Evolutionary conservation across 2,113 vertebrate species (phyloP), one percentile per base, ranked within the genome.

Genomic region (Corythaeola cristata): DNA sequence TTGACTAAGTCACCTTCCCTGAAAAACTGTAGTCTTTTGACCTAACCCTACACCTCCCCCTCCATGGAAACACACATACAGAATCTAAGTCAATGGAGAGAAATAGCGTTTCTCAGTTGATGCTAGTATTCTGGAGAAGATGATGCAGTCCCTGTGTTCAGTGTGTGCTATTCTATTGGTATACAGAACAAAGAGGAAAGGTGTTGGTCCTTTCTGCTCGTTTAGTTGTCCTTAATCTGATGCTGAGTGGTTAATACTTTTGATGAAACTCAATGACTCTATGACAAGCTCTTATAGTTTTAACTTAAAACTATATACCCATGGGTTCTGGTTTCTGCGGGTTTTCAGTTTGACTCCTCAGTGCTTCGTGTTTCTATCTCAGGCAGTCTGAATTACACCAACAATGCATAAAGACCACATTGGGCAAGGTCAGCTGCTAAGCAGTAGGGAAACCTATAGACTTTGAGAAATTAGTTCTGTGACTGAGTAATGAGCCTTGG

Each of bases 401-500:
- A 27, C 20, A 84, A 11, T 0, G 1, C 21, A 67, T 60, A 45
- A 71, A 91, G 76, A 91, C 62, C 56, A 71, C 92, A 86, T 35
- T 72, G 30, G 49, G 41, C 77, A 96, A 96, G 89, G 77, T 84
- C 94, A 91, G 52, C 37, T 90, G 76, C 64, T 92, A 64, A 90
- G 60, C 53, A 88, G 37, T 60, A 60, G 27, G 52, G 66, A 96
- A 96, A 64, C 33, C n/a, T 66, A 33, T 8, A 89, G 93, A 87
- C 30, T 76, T 82, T 82, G 93, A 93, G 91, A 89, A 91, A 94
- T 94, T 87, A 89, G 45, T 92, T 89, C 66, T 85, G 62, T 76
- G 62, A 68, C 78, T 96, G 62, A 95, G 69, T 93, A 96, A 95
- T 82, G 58, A 94, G 58, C 66, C 81, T 97, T 85, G 81, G 81